Conservation (phyloP, 2,888 invertebrate genomes). For the Meloe dianella region DNA sequence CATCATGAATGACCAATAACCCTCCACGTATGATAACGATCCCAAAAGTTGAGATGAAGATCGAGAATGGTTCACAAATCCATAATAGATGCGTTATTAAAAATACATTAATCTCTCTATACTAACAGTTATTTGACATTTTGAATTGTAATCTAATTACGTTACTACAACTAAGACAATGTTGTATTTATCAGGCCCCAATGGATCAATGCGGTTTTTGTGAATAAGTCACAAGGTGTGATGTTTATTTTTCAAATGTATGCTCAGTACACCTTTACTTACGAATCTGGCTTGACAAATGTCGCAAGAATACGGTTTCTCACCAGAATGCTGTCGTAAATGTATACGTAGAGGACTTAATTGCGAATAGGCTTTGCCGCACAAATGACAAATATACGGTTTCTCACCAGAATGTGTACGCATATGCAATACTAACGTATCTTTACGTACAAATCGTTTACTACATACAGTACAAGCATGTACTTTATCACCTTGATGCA, state of each 20-base stretch:
- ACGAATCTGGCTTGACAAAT: conserved; percentile 49
- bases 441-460: conserved; percentile 48
- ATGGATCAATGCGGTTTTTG: background rate
- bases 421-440: conserved; percentile 49
- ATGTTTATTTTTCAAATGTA: conserved; percentile 45
- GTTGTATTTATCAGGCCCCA: background rate
- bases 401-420: conserved; percentile 48
- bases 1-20: too few species aligned
- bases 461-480: conserved; percentile 56
- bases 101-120: too few species aligned
- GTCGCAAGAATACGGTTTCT: conserved; percentile 49
- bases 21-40: too few species aligned
- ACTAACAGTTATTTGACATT: too few species aligned
- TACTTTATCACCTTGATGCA: conserved; percentile 56
- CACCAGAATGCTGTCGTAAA: conserved; percentile 55
- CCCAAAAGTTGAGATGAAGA: too few species aligned
- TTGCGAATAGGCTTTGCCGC: conserved; percentile 63
- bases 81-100: too few species aligned
- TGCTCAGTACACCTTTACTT: conserved; percentile 45
- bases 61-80: too few species aligned
- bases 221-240: conserved; percentile 28
- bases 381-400: conserved; percentile 47
- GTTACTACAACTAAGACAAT: background rate
- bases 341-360: conserved; percentile 48
- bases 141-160: too few species aligned